Evolutionary conservation across 2,113 vertebrate genomes (phyloP), one percentile per base, ranked within the genome.

Genomic region (Takifugu bimaculatus): DNA sequence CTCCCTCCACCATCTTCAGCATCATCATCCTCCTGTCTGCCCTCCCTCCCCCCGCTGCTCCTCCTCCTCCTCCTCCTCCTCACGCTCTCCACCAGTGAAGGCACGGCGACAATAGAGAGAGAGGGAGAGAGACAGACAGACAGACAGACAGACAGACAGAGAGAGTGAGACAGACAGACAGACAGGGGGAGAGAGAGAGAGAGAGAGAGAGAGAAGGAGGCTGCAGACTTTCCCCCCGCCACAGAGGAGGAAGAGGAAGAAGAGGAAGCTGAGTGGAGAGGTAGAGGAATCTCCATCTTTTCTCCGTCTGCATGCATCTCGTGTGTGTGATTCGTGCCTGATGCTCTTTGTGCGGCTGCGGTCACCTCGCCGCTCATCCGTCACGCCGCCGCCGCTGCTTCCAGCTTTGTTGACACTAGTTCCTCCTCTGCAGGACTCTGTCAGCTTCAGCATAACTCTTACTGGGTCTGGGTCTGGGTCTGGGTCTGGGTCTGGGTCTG

Each of bases 101-200:
- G 82, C 81, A 82, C 80, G 70, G 73, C 69, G 76, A 86, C 84
- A 82, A 84, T 80, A 78, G 75, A 78, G 77, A 78, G 65, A 62
- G 75, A 66, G 62, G 35, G 73, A 68, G 68, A 67, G 70, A 68
- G 60, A 57, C 73, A 57, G 54, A 26, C 74, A 4, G 53, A 49
- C 20, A 57, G 54, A 26, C 74, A 4, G 53, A 49, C 20, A 27
- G 66, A 74, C 75, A 72, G 71, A 76, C 60, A 43, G 42, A 59
- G 49, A 54, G 53, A 59, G 15, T 15, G n/a, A 59, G 43, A 63
- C 28, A 9, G 44, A 45, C 45, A 43, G 14, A 26, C 20, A 26
- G 60, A 44, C 53, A 53, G 60, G 39, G 65, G 50, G 57, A 15
- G 45, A 62, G 47, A 35, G 61, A 50, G 54, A 51, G 59, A 26